A percentile compares a stretch with the other conserved stretches of the same genome.
These are phyloP conservation scores for Poecilia picta DNA, from an alignment of 2,797 vertebrate species.

Conservation along the genomic window DNA sequence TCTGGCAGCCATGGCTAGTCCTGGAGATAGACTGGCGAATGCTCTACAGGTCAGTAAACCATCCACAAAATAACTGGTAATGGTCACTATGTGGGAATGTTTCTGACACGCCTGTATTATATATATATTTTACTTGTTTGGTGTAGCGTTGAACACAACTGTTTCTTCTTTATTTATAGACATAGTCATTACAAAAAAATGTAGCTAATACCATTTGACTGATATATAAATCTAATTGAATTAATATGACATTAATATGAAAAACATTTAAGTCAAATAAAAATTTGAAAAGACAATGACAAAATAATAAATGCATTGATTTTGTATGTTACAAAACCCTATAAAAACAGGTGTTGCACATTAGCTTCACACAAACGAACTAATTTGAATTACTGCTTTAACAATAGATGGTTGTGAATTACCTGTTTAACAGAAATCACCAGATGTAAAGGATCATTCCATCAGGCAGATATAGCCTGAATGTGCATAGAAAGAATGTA, in stretches of 20 bases:
- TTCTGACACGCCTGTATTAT: not conserved
- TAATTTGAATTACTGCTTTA: not conserved
- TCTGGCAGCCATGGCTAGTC: conserved; percentile 93
- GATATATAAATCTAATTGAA: not conserved
- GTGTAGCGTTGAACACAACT: not conserved
- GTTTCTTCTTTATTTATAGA: not conserved
- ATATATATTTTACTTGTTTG: not conserved
- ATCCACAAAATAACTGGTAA: not conserved
- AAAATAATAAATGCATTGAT: not conserved
- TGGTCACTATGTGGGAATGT: not conserved
- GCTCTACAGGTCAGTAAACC: conserved; percentile 87
- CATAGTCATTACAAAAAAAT: not conserved
- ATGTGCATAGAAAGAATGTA: not conserved
- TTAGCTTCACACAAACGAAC: not conserved
- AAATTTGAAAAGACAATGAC: not conserved
- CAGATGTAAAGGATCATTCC: not conserved
- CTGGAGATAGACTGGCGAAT: conserved; percentile 84
- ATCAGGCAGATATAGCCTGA: not conserved
- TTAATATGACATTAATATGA: not conserved
- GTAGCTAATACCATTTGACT: not conserved
- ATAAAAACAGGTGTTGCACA: not conserved
- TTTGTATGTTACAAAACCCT: not conserved
- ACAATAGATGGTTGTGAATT: not conserved
- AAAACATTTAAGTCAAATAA: not conserved
- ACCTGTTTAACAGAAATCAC: not conserved